These are phyloP conservation scores for Aphidoletes aphidimyza DNA, from an alignment of 2,888 invertebrate species.

Conservation along the genomic window DNA sequence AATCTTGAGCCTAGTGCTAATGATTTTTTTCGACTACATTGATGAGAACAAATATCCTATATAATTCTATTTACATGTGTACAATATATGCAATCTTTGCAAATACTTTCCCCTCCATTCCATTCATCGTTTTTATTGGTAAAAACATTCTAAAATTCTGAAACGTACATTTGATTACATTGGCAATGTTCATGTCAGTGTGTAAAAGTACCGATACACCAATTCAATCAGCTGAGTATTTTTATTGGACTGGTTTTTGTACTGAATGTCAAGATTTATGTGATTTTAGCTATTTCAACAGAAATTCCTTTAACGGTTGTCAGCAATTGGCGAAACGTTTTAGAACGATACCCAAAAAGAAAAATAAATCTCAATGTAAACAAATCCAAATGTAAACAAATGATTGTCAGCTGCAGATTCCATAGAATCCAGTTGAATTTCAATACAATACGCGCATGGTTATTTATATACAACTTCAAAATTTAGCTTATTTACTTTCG, in stretches of 20 bases:
- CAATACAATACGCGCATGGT: background rate
- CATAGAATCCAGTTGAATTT: background rate
- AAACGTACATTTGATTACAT: background rate
- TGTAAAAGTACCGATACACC: background rate
- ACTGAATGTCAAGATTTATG: slow-evolving; percentile 6
- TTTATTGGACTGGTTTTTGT: background rate
- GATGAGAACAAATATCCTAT: background rate
- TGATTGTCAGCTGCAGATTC: background rate
- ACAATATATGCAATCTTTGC: too few species aligned
- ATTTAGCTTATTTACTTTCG: background rate
- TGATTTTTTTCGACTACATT: background rate
- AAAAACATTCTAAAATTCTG: background rate
- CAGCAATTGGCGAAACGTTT: background rate
- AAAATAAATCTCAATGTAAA: background rate
- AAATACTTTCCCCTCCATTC: too few species aligned
- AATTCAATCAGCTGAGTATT: background rate
- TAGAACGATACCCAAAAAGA: background rate
- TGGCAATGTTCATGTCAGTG: background rate
- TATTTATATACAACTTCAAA: background rate
- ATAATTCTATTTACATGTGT: background rate
- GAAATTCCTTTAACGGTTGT: background rate
- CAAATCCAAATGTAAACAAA: slow-evolving; percentile 23
- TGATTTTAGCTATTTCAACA: background rate
- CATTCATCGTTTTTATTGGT: too few species aligned
- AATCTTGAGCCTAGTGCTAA: background rate